A percentile compares a stretch with the other conserved stretches of the same genome.
Evolutionary conservation across 2,888 invertebrate species (phyloP).

Genomic region (Hoplodrina blanda): DNA sequence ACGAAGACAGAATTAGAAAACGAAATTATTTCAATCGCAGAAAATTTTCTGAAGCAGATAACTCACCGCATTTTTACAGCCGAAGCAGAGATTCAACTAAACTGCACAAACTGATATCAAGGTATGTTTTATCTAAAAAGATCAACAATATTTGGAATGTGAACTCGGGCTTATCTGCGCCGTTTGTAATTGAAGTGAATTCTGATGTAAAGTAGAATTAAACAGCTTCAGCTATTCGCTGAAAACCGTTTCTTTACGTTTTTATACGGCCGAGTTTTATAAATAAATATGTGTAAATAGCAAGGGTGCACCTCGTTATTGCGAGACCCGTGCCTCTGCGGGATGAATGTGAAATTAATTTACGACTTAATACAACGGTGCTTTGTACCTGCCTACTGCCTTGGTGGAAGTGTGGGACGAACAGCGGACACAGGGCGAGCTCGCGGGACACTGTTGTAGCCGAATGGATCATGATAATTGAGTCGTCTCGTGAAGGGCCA

Average conservation of each 20-base stretch:
- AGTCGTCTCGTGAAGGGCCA: slow-evolving; percentile 14
- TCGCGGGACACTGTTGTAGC: slow-evolving; percentile 18
- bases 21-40: slow-evolving; percentile 33
- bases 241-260: slow-evolving; percentile 63
- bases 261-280: slow-evolving; percentile 59
- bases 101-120: slow-evolving; percentile 66
- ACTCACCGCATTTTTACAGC: slow-evolving; percentile 44
- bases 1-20: slow-evolving; percentile 45
- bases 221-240: slow-evolving; percentile 68
- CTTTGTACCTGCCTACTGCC: slow-evolving; percentile 51
- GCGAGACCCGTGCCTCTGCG: slow-evolving; percentile 55
- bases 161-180: slow-evolving; percentile 71
- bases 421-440: slow-evolving; percentile 13
- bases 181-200: slow-evolving; percentile 79
- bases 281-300: slow-evolving; percentile 76
- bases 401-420: slow-evolving; percentile 35
- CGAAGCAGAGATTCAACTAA: slow-evolving; percentile 58
- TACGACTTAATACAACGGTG: slow-evolving; percentile 80
- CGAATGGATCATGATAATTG: slow-evolving; percentile 48
- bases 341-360: slow-evolving; percentile 82
- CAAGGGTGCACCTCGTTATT: slow-evolving; percentile 76
- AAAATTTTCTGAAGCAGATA: slow-evolving; percentile 42
- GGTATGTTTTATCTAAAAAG: slow-evolving; percentile 68
- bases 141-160: slow-evolving; percentile 76
- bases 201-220: slow-evolving; percentile 76